A percentile compares a stretch with the other conserved stretches of the same genome.
These are phyloP conservation scores for Phallusia fumigata DNA, from an alignment of 23 tunicate genomes.

Conservation along the genomic window DNA sequence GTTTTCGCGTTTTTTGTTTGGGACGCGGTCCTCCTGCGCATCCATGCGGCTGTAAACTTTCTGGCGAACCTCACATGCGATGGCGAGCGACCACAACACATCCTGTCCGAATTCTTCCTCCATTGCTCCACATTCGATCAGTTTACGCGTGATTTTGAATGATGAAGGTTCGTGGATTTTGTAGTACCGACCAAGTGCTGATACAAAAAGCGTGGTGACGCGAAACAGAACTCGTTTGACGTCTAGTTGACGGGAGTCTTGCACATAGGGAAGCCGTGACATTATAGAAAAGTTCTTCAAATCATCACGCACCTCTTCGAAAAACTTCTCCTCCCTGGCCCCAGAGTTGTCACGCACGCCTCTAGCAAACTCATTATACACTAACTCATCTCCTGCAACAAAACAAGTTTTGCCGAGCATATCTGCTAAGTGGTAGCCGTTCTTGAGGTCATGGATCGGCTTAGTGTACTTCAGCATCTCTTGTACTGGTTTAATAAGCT, in stretches of 20 bases:
- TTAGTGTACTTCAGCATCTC: slow-evolving; percentile 16
- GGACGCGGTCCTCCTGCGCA: background rate
- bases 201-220: background rate
- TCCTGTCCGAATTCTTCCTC: background rate
- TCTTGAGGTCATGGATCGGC: background rate
- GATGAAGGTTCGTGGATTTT: background rate
- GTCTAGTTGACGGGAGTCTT: background rate
- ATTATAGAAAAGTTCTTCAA: background rate
- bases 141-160: background rate
- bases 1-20: background rate
- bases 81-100: background rate
- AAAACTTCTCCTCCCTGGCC: background rate
- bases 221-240: background rate
- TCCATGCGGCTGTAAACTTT: background rate
- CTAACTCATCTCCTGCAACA: slow-evolving; percentile 21
- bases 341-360: slow-evolving; percentile 9
- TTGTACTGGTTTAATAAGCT: slow-evolving; percentile 22
- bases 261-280: slow-evolving; percentile 4
- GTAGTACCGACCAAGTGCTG: background rate
- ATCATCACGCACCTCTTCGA: background rate
- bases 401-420: slow-evolving; percentile 21
- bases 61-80: background rate
- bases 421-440: slow-evolving; percentile 4
- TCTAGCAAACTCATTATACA: slow-evolving; percentile 21
- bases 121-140: background rate